These are phyloP conservation scores for Synanthedon andrenaeformis DNA, from an alignment of 2,888 invertebrate genomes.

Conservation along the genomic window DNA sequence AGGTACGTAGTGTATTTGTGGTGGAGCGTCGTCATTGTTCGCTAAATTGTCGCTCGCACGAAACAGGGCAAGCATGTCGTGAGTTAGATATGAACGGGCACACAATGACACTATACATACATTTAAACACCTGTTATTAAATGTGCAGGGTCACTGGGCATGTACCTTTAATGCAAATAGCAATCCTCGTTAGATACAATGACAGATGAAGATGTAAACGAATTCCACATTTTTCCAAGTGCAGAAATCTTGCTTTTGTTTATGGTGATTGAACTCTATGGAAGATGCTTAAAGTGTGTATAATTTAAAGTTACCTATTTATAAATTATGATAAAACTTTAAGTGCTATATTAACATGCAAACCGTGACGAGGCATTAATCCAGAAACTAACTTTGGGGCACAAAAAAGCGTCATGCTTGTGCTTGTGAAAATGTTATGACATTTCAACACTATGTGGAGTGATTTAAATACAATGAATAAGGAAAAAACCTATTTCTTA, in stretches of 20 bases:
- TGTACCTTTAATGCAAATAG: slow-evolving; percentile 11
- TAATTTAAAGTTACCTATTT: not conserved
- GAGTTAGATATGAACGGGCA: slow-evolving; percentile 57
- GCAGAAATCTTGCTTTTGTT: slow-evolving; percentile 1
- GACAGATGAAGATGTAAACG: slow-evolving; percentile 56
- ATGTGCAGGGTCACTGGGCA: slow-evolving; percentile 56
- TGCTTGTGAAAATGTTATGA: slow-evolving; percentile 21
- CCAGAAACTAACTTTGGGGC: slow-evolving; percentile 22
- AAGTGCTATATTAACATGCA: slow-evolving; percentile 10
- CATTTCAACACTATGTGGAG: slow-evolving; percentile 21
- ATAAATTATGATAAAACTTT: slow-evolving; percentile 10
- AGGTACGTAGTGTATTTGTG: slow-evolving; percentile 57
- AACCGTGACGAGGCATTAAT: slow-evolving; percentile 20
- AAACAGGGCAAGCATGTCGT: slow-evolving; percentile 65
- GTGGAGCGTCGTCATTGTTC: slow-evolving; percentile 67
- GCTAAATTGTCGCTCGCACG: slow-evolving; percentile 69
- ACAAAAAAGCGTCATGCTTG: slow-evolving; percentile 19
- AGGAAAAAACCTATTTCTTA: no score
- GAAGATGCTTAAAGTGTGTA: no score
- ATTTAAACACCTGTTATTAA: slow-evolving; percentile 69
- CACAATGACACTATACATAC: slow-evolving; percentile 63
- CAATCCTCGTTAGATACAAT: slow-evolving; percentile 57
- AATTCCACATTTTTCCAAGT: slow-evolving; percentile 47
- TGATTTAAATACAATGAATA: slow-evolving; percentile 27
- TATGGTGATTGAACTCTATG: slow-evolving; percentile 28